These are phyloP conservation scores for Rhagonycha fulva DNA, from an alignment of 2,888 invertebrate genomes.

Conservation along the genomic window DNA sequence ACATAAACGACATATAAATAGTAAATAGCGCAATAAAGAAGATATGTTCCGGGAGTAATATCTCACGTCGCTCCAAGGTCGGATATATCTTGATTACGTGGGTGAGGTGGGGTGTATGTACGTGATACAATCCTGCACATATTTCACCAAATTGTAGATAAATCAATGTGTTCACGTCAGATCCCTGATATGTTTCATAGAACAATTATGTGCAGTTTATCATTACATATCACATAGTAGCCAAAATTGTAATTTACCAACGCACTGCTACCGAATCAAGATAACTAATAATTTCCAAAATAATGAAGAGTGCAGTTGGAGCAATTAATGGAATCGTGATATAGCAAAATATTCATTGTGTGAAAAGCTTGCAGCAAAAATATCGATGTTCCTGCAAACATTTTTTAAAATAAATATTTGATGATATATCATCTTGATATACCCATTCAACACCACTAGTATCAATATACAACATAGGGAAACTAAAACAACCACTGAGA, in stretches of 20 bases:
- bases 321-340: not conserved
- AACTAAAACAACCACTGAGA: constrained; percentile 41
- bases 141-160: constrained; percentile 52
- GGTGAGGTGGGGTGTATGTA: constrained; percentile 41
- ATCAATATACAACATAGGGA: constrained; percentile 25
- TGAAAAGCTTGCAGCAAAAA: not conserved
- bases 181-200: constrained; percentile 48
- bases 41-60: constrained; percentile 51
- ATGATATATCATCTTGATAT: not conserved
- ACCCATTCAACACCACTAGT: constrained; percentile 18
- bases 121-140: constrained; percentile 53
- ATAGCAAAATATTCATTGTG: not conserved
- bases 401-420: not conserved
- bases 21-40: constrained; percentile 51
- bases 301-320: not conserved
- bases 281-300: not conserved
- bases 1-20: constrained; percentile 50
- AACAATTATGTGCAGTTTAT: constrained; percentile 42
- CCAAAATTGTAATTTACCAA: not conserved
- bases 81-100: constrained; percentile 55
- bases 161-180: constrained; percentile 51
- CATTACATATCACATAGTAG: constrained; percentile 12
- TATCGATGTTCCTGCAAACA: not conserved
- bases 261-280: not conserved
- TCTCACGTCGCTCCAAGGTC: constrained; percentile 52